Base-by-base conservation (phyloP, 2,797 vertebrate genomes). In the Myotis pilosus region DNA sequence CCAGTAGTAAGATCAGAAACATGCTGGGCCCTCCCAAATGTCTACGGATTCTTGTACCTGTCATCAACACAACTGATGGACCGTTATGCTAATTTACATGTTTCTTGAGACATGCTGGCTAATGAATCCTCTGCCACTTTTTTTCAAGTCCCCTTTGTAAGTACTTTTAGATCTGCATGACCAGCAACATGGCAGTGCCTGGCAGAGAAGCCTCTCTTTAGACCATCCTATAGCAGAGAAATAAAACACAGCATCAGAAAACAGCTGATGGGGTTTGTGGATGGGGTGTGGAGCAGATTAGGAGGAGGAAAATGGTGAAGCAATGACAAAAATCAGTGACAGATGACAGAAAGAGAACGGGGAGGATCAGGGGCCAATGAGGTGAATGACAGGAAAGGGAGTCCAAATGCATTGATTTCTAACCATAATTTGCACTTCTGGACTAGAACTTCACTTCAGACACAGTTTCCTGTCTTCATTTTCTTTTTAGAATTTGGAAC, bases 61-160 rank as follows among this genome's bases (percentile, higher is more conserved):
- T 72, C 38, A 92, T n/a, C 80, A 57, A 36, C 10, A 86, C 62
- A 85, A 38, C 71, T 72, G 64, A 47, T 0, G 10, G 57, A 82
- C 5, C 55, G 13, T 60, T 19, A 55, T 51, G 55, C 82, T 82
- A 64, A 94, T 71, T 75, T 86, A 83, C 13, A 25, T 23, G 62
- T 28, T 68, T 80, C 44, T 69, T 79, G 76, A 92, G 30, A 55
- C 15, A 85, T 23, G 44, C 44, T 60, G 23, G 84, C 15, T 60
- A 95, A 83, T 66, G 23, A 94, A 30, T 57, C 94, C 72, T 91
- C 66, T 82, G 28, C 53, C 33, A 15, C 41, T 72, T 87, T 80
- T 79, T 87, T 66, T 3, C 78, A 53, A 22, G 4, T 20, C 22
- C n/a, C 55, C 82, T 78, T 92, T 15, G 3, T 57, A 87, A 87